A percentile compares a stretch with the other conserved stretches of the same genome.
Evolutionary conservation across 2,113 vertebrate genomes (phyloP).

Genomic region (Semicossyphus pulcher): DNA sequence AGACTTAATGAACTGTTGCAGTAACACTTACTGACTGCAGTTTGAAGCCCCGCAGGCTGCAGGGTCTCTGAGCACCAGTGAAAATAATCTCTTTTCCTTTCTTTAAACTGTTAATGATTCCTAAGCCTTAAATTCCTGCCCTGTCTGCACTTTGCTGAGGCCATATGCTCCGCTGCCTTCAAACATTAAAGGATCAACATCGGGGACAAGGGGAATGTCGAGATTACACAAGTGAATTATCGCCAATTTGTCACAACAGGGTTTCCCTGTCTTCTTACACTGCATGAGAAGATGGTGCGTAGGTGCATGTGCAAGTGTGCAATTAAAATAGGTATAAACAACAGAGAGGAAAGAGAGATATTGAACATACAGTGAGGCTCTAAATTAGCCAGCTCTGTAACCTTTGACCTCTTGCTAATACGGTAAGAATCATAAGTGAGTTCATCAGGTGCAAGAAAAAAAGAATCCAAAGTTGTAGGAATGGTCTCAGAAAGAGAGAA

Average conservation of each 20-base stretch:
- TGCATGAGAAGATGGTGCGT: not conserved
- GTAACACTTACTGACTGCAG: slow-evolving; percentile 22
- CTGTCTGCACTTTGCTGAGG: slow-evolving; percentile 16
- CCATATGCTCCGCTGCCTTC: slow-evolving; percentile 66
- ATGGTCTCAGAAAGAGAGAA: not conserved
- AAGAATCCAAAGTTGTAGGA: not conserved
- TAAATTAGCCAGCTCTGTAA: not conserved
- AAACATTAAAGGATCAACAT: slow-evolving; percentile 65
- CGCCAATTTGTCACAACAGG: slow-evolving; percentile 9
- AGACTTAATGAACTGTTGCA: slow-evolving; percentile 48
- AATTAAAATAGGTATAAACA: not conserved
- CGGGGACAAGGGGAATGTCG: slow-evolving; percentile 31
- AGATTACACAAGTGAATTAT: slow-evolving; percentile 37
- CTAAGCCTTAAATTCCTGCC: slow-evolving; percentile 56
- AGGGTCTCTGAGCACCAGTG: slow-evolving; percentile 10
- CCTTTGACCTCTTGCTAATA: not conserved
- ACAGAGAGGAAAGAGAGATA: not conserved
- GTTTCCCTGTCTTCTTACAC: not conserved
- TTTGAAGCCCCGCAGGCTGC: slow-evolving; percentile 13
- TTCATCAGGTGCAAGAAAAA: not conserved
- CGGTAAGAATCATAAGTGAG: not conserved
- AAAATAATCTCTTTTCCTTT: slow-evolving; percentile 73
- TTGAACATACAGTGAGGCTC: not conserved
- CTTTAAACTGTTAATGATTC: slow-evolving; percentile 70
- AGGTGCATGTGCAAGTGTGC: not conserved